phyloP scores from a whole-genome alignment of 37 sponge, comb jelly and placozoan species.

The Hexactinellida sp. region DNA sequence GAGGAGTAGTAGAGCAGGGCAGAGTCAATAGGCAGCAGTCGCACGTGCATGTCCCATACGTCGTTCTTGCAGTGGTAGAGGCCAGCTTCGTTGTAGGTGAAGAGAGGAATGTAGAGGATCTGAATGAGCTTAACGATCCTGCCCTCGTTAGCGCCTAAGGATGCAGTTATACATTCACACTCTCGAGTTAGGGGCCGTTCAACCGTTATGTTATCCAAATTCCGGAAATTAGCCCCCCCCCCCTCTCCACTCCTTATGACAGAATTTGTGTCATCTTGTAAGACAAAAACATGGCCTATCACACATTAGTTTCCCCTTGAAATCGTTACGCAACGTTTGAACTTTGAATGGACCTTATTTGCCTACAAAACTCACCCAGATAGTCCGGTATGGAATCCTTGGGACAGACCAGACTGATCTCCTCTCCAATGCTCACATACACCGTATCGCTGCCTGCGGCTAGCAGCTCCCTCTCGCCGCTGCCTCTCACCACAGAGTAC shows the following conservation, averaged over 20 bases:
- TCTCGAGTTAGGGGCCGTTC: too few relatives aligned
- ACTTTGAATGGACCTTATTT: too few relatives aligned
- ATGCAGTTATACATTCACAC: not conserved
- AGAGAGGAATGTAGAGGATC: not conserved
- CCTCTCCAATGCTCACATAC: not conserved
- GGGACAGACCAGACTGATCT: not conserved
- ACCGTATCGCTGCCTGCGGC: not conserved
- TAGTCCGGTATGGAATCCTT: not conserved
- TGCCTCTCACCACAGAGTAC: not conserved
- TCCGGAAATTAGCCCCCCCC: too few relatives aligned
- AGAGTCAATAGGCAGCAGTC: not conserved
- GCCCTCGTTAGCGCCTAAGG: not conserved
- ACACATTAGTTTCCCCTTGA: too few relatives aligned
- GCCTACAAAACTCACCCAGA: slow-evolving; percentile 1
- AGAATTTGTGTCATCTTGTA: too few relatives aligned
- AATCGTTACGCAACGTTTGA: too few relatives aligned
- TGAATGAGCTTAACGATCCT: not conserved
- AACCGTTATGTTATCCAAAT: too few relatives aligned
- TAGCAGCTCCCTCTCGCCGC: not conserved
- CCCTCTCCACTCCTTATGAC: too few relatives aligned
- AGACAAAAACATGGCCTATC: too few relatives aligned
- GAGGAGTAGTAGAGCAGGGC: not conserved
- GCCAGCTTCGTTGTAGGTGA: not conserved
- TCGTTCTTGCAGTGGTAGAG: not conserved
- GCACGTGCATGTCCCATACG: not conserved